Evolutionary conservation across 2,888 invertebrate species (phyloP), one percentile per base, ranked within the genome.

Genomic region (Minunthozetes semirufus): DNA sequence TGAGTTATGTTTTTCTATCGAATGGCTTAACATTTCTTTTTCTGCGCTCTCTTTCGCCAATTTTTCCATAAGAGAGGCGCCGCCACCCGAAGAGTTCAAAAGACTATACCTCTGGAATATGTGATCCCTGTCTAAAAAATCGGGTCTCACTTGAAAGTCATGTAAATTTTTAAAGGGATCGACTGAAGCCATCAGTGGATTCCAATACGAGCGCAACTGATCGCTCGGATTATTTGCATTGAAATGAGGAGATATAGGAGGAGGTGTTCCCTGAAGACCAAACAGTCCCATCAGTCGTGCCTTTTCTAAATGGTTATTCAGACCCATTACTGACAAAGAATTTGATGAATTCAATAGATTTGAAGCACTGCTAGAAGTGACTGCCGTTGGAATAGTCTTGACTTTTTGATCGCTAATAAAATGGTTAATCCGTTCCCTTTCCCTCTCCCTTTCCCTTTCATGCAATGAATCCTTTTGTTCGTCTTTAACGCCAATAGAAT

Each of bases 401-500:
- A 19, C 19, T 19, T 53, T 53, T 8, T 6, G 8, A 17, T 53
- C 42, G 48, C 15, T 75, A n/a, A 19, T 76, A 73, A 19, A 46
- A 50, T 17, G 50, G 73, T 19, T 22, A 42, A 42, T 9, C 42
- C 42, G 25, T 25, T 42, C 9, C 5, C 50, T 27, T 33, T 76
- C 75, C 25, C 48, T 70, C 13, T 74, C n/a, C 46, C 56, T 61
- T 61, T 61, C 29, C n/a, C 19, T 61, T 61, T 25, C 25, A 53
- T 8, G 5, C n/a, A n/a, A n/a, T 8, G 74, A 73, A 22, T 77
- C 77, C 25, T 77, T 77, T 13, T 72, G 75, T 50, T 77, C 76
- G 27, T 78, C 77, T 56, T 78, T 76, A 27, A 76, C 76, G 38
- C 75, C 76, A 25, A 76, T 53, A 22, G 76, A 76, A 4, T 61